Base-by-base conservation (phyloP, 2,113 vertebrate species). In the Psophia crepitans region DNA sequence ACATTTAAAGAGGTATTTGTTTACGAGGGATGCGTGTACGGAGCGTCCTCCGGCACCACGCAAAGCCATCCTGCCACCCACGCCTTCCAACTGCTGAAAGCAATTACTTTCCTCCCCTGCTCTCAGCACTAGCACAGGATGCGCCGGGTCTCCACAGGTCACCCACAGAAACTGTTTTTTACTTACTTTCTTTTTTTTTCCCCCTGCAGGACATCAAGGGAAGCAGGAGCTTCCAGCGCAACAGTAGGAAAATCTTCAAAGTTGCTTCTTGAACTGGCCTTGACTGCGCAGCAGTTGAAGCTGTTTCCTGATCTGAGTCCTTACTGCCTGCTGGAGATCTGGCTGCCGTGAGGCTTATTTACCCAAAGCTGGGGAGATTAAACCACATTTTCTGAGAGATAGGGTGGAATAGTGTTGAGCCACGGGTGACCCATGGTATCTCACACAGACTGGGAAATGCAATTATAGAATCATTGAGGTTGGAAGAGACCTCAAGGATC, bases 51-150 rank as follows among this genome's bases (percentile, higher is more conserved):
- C 79, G 1, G 95, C 89, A 92, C 26, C 28, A 5, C 19, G 14
- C 89, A 79, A 49, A 96, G 82, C 96, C 91, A 87, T 87, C 61
- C 71, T 97, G 92, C 97, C 95, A 87, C 97, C 97, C 95, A 97
- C 96, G 51, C 87, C 89, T 96, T 91, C 91, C 71, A 84, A 82
- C 78, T 93, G 94, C 94, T 92, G 92, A 73, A 68, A 96, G 90
- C 93, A 95, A 93, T 94, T 93, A 86, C 95, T 90, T 90, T 93
- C 93, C 93, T 97, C 71, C 86, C 64, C 80, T 89, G 89, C 93
- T 96, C 89, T 78, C 94, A 74, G 83, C 73, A 48, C 46, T 90
- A 89, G 95, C 93, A 97, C 97, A 97, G 98, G 97, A 98, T 96
- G 97, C 84, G 5, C 73, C 8, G n/a, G 93, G 95, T 96, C 96